These are phyloP conservation scores for Sparus aurata DNA, from an alignment of 2,797 vertebrate genomes.

Conservation along the genomic window DNA sequence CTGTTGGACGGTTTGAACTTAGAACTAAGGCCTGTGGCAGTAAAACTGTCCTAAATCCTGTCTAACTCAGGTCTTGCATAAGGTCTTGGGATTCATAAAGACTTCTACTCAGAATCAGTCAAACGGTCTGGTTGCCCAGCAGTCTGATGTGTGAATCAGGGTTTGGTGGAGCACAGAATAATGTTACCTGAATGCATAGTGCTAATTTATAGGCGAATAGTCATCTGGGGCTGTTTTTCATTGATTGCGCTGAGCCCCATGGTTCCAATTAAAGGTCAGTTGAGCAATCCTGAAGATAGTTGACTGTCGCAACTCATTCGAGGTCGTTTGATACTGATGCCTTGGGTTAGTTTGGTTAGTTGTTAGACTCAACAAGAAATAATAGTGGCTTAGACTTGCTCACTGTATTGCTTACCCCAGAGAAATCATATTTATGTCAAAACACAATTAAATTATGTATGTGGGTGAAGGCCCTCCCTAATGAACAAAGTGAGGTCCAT, in stretches of 20 bases:
- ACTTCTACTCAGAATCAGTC: no score
- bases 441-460: neutral
- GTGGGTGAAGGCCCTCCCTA: fast-evolving
- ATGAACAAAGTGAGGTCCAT: neutral
- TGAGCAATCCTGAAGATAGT: no score
- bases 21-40: neutral
- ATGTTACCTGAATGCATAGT: neutral
- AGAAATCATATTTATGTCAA: neutral
- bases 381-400: no score
- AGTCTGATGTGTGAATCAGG: neutral
- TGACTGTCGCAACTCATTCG: no score
- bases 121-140: neutral
- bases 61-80: fast-evolving
- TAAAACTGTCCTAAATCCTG: neutral
- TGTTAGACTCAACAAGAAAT: no score
- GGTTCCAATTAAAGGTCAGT: neutral
- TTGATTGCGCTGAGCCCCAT: neutral
- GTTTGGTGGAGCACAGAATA: neutral
- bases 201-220: neutral
- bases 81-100: no score
- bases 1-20: neutral
- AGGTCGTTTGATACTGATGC: no score
- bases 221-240: neutral
- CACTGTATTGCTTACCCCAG: no score
- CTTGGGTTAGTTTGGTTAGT: no score